These are phyloP conservation scores for Vireo griseus DNA, from an alignment of 2,797 vertebrate genomes.

Conservation along the genomic window DNA sequence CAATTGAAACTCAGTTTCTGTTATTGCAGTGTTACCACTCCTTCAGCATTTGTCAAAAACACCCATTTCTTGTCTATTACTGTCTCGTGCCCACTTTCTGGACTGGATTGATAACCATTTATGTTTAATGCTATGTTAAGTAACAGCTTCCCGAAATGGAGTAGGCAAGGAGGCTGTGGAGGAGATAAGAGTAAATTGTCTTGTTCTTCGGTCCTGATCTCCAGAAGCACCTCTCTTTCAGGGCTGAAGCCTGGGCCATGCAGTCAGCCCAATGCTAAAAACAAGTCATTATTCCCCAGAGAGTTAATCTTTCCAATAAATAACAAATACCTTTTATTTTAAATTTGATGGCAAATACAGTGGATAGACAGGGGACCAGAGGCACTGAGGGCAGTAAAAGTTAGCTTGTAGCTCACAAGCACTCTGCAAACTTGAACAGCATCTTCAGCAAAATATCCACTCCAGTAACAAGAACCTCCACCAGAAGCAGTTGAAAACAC, in stretches of 20 bases:
- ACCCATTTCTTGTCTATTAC: not conserved
- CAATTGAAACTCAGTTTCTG: constrained; percentile 18
- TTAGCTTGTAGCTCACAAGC: not conserved
- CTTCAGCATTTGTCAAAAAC: constrained; percentile 32
- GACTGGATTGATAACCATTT: not conserved
- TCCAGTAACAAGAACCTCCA: not conserved
- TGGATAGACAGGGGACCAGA: not conserved
- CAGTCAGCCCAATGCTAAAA: not conserved
- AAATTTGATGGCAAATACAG: not conserved
- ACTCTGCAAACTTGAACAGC: not conserved
- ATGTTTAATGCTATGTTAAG: not conserved
- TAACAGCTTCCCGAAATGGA: not conserved
- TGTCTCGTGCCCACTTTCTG: not conserved
- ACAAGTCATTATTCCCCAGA: not conserved
- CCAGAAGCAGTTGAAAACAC: not conserved
- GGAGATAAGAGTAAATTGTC: not conserved
- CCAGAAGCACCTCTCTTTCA: not conserved
- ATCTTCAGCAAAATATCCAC: not conserved
- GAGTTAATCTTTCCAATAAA: not conserved
- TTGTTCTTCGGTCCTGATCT: not conserved
- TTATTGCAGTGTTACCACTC: not conserved
- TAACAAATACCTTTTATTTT: not conserved
- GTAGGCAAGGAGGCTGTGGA: not conserved
- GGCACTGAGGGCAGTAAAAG: not conserved
- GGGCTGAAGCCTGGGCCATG: not conserved